A percentile compares a stretch with the other conserved stretches of the same genome.
Conservation (phyloP, 2,113 vertebrate genomes). For the Mus pahari region DNA sequence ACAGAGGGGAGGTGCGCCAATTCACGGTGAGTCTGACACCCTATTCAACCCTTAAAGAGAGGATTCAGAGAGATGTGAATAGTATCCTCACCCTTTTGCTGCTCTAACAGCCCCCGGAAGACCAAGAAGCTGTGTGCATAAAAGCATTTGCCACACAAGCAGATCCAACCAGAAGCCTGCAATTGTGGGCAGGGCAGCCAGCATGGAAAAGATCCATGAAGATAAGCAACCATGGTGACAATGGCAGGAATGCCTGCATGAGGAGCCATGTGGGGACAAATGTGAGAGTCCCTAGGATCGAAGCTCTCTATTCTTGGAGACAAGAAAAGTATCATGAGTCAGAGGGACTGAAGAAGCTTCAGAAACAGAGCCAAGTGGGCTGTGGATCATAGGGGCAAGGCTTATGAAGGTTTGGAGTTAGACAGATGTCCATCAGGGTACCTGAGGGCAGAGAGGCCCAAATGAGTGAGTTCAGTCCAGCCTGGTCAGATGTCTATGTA, state of each 20-base stretch:
- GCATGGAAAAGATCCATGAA: too few species aligned
- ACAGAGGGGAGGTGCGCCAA: constrained; percentile 92
- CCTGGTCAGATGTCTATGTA: not conserved
- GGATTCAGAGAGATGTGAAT: too few species aligned
- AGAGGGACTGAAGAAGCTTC: not conserved
- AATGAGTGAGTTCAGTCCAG: not conserved
- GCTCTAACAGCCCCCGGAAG: not conserved
- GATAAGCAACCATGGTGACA: not conserved
- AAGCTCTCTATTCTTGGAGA: not conserved
- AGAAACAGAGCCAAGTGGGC: not conserved
- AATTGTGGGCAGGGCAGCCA: not conserved
- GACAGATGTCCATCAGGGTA: not conserved
- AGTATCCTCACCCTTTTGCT: not conserved
- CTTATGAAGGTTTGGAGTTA: not conserved
- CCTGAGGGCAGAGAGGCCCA: not conserved
- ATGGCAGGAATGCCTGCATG: too few species aligned
- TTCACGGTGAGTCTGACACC: constrained; percentile 88
- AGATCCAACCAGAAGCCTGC: not conserved
- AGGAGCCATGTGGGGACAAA: too few species aligned
- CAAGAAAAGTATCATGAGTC: too few species aligned
- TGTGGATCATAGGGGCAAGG: too few species aligned
- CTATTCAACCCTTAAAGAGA: accelerated
- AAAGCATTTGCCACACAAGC: too few species aligned
- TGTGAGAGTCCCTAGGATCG: too few species aligned
- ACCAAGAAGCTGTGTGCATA: not conserved